Base-by-base conservation (phyloP, 2,888 invertebrate genomes). In the Clepsis dumicolana region DNA sequence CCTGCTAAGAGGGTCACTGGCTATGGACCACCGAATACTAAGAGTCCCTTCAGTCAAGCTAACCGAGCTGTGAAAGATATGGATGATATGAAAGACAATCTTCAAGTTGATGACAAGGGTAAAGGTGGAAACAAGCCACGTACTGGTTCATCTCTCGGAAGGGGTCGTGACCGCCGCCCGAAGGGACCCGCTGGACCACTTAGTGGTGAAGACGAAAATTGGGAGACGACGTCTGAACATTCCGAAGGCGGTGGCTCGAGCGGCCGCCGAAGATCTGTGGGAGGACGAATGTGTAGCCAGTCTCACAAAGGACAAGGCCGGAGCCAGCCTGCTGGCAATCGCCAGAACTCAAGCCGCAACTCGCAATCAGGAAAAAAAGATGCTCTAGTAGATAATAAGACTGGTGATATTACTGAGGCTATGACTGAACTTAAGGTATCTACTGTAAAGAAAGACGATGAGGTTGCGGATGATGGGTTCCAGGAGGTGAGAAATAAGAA, bases 401-500 rank as follows among this genome's bases (percentile, higher is more conserved):
- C 84, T 76, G 77, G 77, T 77, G 92, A 92, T 74, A 76, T 88
- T 68, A 83, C 86, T 82, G 93, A 92, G 84, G 89, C 89, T 86
- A 87, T 89, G 81, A 82, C 79, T 77, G 93, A 92, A 80, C 81
- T 89, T 67, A 92, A 92, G 73, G 73, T 90, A 77, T 80, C 85
- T 68, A 75, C 82, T 71, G 75, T 72, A 63, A 92, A 90, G 74
- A 91, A 91, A 78, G 89, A 91, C 18, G 94, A 94, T 35, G 94
- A 94, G 71, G 86, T 91, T 24, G 94, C 95, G 67, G 95, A 96
- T 64, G 96, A 96, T 80, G 97, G 97, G 59, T 97, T 98, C 87
- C 97, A 97, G 87, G 97, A 98, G 85, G 98, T 97, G 7, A 95
- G 97, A 69, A 97, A 96, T 65, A 97, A 97, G 86, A 97, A 97